phyloP scores from a whole-genome alignment of 2,113 vertebrate species.

The Polypterus senegalus region DNA sequence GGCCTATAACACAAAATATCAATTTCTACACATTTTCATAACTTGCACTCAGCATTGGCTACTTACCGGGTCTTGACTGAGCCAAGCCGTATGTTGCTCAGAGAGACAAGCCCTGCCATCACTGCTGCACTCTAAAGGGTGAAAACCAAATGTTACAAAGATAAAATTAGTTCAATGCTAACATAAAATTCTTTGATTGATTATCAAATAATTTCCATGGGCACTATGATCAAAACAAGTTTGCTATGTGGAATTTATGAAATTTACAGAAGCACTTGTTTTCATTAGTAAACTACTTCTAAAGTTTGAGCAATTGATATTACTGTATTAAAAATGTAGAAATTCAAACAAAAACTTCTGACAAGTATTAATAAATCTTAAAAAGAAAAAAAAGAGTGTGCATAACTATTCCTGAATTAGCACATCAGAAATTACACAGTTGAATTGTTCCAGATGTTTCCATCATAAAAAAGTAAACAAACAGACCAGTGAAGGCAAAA shows the following conservation, averaged over 20 bases:
- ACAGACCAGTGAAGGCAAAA: no score
- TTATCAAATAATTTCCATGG: background rate
- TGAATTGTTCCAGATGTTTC: no score
- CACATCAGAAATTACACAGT: no score
- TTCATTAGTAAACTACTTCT: background rate
- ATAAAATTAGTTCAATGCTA: background rate
- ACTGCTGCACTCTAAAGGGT: constrained; percentile 43
- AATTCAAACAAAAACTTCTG: no score
- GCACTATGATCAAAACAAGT: background rate
- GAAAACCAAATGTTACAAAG: background rate
- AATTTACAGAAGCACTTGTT: background rate
- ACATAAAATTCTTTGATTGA: background rate
- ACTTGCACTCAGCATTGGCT: background rate
- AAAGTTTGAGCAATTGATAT: no score
- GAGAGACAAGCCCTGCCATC: constrained; percentile 52
- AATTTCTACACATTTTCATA: background rate
- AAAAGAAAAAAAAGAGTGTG: no score
- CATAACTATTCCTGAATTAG: no score
- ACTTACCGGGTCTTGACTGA: constrained; percentile 68
- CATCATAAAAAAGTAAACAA: no score
- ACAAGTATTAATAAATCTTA: no score
- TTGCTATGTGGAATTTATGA: background rate
- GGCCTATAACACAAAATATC: background rate
- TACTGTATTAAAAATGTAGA: no score
- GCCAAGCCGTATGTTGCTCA: constrained; percentile 55